Evolutionary conservation across 2,113 vertebrate species (phyloP), one percentile per base, ranked within the genome.

Genomic region (Colossoma macropomum): DNA sequence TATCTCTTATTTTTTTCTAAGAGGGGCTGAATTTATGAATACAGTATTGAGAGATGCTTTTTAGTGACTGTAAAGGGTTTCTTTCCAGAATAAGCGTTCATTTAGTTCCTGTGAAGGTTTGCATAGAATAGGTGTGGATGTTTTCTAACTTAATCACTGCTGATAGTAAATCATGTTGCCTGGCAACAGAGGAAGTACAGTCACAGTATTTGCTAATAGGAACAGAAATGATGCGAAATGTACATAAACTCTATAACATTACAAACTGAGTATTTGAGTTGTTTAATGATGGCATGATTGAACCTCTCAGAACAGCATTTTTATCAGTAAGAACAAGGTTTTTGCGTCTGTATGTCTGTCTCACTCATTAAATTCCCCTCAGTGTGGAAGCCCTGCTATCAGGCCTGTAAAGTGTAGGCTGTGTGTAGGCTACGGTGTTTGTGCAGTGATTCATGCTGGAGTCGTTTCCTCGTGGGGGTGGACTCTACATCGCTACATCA

Each of bases 161-260:
- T 30, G 0, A 28, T 30, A 62, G 63, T 72, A 60, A 62, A 80
- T 80, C 56, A 63, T 15, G 34, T 48, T 73, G 45, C 34, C 78
- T 41, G n/a, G 66, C 50, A 71, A 70, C 78, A 59, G 50, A 38
- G 32, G 30, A 17, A 4, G 16, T 56, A 56, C 52, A 56, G 17
- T 56, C 7, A 12, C 0, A 21, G 19, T 19, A 15, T 30, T 73
- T 80, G 69, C 13, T 30, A 21, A 2, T 80, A 72, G 71, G 60
- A 45, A 62, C 62, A 73, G n/a, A 21, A 48, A 21, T 62, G 48
- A 72, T 80, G 68, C 38, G 45, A 63, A 79, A 68, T 79, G 13
- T 71, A 32, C 78, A 30, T 28, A 60, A 59, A 71, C 66, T 41
- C n/a, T n/a, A n/a, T n/a, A n/a, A n/a, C n/a, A n/a, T n/a, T n/a